Conservation (phyloP, 2,797 vertebrate species). For the Cirrhinus molitorella region DNA sequence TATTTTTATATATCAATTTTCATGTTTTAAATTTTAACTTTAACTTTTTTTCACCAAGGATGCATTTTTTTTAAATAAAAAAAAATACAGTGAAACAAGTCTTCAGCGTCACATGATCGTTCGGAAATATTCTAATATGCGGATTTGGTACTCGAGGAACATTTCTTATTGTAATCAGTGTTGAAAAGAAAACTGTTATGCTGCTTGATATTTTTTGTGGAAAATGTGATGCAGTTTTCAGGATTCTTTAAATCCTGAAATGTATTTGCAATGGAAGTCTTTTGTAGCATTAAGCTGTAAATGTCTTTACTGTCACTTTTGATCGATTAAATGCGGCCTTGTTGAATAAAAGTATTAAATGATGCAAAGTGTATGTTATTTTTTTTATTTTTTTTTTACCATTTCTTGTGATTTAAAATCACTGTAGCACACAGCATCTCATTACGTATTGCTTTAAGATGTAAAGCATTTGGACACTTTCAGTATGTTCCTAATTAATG, state of each 20-base stretch:
- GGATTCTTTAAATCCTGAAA: background rate
- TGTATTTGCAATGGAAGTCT: background rate
- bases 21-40: too few species aligned
- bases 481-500: constrained; percentile 6
- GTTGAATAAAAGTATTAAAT: background rate
- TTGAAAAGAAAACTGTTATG: background rate
- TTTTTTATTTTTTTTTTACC: background rate
- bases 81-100: background rate
- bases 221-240: background rate
- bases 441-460: background rate
- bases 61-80: too few species aligned
- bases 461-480: background rate
- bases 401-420: background rate
- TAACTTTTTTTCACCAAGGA: background rate
- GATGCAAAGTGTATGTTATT: background rate
- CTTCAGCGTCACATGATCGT: background rate
- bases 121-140: background rate
- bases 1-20: too few species aligned
- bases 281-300: background rate
- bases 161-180: background rate
- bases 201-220: background rate
- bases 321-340: background rate
- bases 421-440: background rate
- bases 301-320: background rate
- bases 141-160: background rate